These are phyloP conservation scores for Andrena trimmerana DNA, from an alignment of 2,888 invertebrate genomes.

Conservation along the genomic window DNA sequence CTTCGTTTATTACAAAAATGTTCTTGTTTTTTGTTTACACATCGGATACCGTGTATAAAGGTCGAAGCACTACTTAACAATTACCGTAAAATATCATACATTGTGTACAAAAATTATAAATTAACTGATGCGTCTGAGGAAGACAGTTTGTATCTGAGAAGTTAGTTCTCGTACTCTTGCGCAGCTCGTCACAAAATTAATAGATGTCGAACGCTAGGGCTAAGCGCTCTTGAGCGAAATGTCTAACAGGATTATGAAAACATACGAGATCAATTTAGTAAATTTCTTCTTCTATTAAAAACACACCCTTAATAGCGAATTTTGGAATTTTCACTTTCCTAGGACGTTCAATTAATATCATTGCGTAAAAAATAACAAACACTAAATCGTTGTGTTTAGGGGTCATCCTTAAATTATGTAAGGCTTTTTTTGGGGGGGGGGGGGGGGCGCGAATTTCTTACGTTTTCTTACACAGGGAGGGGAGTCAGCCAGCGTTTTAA, in stretches of 20 bases:
- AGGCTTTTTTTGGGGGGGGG: too few species aligned
- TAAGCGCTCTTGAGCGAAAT: not conserved
- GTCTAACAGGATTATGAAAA: not conserved
- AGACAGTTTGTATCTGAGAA: slow-evolving; percentile 50
- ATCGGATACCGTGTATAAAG: slow-evolving; percentile 35
- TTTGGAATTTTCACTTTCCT: not conserved
- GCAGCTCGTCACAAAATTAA: slow-evolving; percentile 34
- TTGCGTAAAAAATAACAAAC: not conserved
- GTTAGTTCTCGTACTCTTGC: slow-evolving; percentile 38
- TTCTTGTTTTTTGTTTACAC: slow-evolving; percentile 34
- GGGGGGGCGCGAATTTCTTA: too few species aligned
- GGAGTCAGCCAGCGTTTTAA: too few species aligned
- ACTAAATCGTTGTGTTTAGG: not conserved
- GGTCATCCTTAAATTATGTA: too few species aligned
- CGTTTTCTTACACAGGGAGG: too few species aligned
- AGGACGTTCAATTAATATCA: slow-evolving; percentile 3
- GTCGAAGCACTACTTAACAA: slow-evolving; percentile 28
- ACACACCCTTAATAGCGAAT: not conserved
- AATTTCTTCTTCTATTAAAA: not conserved
- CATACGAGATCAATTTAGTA: not conserved
- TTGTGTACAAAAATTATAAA: slow-evolving; percentile 57
- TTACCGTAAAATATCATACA: slow-evolving; percentile 49
- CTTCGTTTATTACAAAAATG: slow-evolving; percentile 53
- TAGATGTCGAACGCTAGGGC: not conserved
- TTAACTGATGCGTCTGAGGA: slow-evolving; percentile 42